phyloP scores from a whole-genome alignment of 2,113 vertebrate genomes.

The Mus pahari region DNA sequence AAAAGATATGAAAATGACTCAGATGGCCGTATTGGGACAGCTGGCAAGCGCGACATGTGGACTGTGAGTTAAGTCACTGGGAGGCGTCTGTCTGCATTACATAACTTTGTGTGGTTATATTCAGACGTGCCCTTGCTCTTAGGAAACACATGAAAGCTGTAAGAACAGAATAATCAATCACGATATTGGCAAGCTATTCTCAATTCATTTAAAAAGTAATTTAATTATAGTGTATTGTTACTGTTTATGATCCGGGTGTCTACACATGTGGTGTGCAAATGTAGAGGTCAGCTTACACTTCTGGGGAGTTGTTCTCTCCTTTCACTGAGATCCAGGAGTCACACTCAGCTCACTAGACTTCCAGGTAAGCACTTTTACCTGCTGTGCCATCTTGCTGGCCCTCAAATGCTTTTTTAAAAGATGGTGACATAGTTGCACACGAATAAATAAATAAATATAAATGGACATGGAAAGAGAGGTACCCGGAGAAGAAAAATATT shows the following conservation, averaged over 20 bases:
- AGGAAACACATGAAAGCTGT: not conserved
- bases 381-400: not conserved
- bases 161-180: not conserved
- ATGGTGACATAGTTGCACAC: not conserved
- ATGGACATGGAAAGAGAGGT: not conserved
- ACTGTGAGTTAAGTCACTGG: not conserved
- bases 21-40: slow-evolving; percentile 5
- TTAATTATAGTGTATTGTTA: not conserved
- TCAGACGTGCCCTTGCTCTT: slow-evolving; percentile 18
- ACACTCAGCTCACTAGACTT: not conserved
- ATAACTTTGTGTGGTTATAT: not conserved
- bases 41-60: not conserved
- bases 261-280: too few species aligned
- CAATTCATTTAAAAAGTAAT: not conserved
- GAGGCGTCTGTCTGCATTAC: too few species aligned
- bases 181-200: not conserved
- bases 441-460: not conserved
- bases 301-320: not conserved
- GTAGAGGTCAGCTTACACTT: not conserved
- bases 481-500: not conserved
- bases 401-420: not conserved
- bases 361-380: not conserved
- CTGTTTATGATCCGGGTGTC: not conserved
- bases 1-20: not conserved
- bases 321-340: not conserved